Percentiles rank a stretch among this genome's conserved stretches.
Conservation (phyloP, 2,888 invertebrate genomes). For the Nymphalis c-album region DNA sequence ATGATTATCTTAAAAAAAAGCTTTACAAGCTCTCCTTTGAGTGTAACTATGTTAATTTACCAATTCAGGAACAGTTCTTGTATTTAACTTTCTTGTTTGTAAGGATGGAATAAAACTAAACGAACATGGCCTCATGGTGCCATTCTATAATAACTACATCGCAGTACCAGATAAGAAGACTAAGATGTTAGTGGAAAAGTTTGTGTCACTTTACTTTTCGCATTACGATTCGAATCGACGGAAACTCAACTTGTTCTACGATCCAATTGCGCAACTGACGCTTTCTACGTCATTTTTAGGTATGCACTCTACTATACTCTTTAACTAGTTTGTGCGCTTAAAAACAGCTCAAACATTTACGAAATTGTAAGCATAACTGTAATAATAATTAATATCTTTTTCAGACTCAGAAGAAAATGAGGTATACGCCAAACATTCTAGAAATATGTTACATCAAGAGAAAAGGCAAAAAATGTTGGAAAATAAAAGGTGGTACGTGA, state of each 20-base stretch:
- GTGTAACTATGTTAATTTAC: too few species aligned
- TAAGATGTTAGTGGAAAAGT: conserved; percentile 64
- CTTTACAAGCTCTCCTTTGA: too few species aligned
- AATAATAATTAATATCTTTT: not conserved
- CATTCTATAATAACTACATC: conserved; percentile 62
- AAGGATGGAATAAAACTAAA: conserved; percentile 70
- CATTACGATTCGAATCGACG: conserved; percentile 53
- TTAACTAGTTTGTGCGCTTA: too few species aligned
- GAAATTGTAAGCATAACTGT: not conserved
- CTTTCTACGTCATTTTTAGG: conserved; percentile 49
- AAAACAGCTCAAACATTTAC: too few species aligned
- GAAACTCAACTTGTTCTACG: conserved; percentile 56
- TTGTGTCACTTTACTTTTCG: conserved; percentile 62
- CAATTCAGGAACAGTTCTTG: too few species aligned
- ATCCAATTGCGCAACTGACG: conserved; percentile 45
- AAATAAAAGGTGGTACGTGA: conserved; percentile 35
- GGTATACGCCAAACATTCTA: conserved; percentile 37
- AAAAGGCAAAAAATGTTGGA: conserved; percentile 25
- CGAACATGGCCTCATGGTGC: conserved; percentile 54
- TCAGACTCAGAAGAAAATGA: conserved; percentile 41
- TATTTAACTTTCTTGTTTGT: too few species aligned
- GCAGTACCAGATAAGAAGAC: conserved; percentile 50
- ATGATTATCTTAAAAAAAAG: too few species aligned
- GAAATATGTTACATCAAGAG: conserved; percentile 45
- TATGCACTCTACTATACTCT: conserved; percentile 31